These are phyloP conservation scores for Conus ventricosus DNA, from an alignment of 1,140 invertebrate genomes.

Conservation along the genomic window DNA sequence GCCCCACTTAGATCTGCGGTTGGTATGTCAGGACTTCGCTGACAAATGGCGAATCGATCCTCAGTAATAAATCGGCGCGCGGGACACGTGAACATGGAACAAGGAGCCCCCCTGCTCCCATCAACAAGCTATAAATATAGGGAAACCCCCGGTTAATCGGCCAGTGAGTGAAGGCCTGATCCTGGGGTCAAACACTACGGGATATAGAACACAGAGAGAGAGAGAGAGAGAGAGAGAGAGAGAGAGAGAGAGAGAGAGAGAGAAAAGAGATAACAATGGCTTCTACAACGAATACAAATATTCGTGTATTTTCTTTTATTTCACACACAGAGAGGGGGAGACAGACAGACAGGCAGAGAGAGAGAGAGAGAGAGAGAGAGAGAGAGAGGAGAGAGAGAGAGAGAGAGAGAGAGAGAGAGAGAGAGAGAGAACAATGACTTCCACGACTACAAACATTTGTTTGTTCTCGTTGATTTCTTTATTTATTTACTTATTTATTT, in stretches of 20 bases:
- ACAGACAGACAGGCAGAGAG: background rate
- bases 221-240: background rate
- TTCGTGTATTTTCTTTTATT: too few relatives aligned
- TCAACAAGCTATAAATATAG: background rate
- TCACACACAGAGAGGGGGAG: background rate
- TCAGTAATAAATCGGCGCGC: background rate
- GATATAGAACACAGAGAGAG: background rate
- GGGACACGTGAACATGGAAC: background rate
- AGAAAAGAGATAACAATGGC: background rate
- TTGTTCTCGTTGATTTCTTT: too few relatives aligned
- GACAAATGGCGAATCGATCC: background rate
- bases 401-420: background rate
- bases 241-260: constrained; percentile 6
- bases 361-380: background rate
- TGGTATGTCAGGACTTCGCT: background rate
- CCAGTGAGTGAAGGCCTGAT: background rate
- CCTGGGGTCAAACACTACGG: background rate
- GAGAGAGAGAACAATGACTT: background rate
- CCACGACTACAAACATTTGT: too few relatives aligned
- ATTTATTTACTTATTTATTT: too few relatives aligned
- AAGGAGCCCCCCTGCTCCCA: background rate
- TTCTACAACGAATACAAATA: too few relatives aligned
- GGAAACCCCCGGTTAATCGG: background rate
- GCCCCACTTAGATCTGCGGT: background rate
- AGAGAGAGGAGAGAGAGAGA: background rate